Evolutionary conservation across 2,888 invertebrate genomes (phyloP).

Genomic region (Cosmia pyralina): DNA sequence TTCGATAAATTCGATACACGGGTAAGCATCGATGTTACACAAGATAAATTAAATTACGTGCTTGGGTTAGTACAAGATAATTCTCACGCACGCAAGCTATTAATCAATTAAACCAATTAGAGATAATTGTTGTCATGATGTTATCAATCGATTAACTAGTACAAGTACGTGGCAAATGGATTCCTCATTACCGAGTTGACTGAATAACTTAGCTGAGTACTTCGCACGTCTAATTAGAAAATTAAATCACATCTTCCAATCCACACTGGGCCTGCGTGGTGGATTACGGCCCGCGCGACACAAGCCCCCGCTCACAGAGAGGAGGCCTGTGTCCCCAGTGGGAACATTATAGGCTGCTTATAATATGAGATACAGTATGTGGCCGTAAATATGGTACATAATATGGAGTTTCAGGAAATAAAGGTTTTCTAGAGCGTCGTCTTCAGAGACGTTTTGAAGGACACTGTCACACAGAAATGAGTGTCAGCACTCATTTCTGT

Average conservation of each 20-base stretch:
- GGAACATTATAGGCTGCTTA: no score
- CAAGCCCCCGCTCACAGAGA: no score
- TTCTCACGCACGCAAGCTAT: conserved; percentile 49
- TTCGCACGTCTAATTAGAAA: conserved; percentile 2
- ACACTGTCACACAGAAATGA: no score
- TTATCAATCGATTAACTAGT: conserved; percentile 58
- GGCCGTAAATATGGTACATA: no score
- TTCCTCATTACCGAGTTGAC: conserved; percentile 33
- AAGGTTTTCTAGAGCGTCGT: not conserved
- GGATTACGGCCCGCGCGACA: not conserved
- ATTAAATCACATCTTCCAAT: conserved; percentile 2
- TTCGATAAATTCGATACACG: not conserved
- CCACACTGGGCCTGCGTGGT: not conserved
- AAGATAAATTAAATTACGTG: conserved; percentile 15
- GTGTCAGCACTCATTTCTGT: no score
- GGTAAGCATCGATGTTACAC: not conserved
- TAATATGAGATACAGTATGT: no score
- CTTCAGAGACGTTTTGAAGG: no score
- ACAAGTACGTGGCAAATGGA: conserved; percentile 27
- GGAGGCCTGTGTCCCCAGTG: no score
- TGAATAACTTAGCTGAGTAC: conserved; percentile 29
- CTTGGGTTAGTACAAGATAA: conserved; percentile 30
- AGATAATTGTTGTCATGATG: conserved; percentile 46
- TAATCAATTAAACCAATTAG: conserved; percentile 52
- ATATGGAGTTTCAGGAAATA: not conserved